Base-by-base conservation (phyloP, 2,113 vertebrate species). In the Rhinichthys klamathensis region DNA sequence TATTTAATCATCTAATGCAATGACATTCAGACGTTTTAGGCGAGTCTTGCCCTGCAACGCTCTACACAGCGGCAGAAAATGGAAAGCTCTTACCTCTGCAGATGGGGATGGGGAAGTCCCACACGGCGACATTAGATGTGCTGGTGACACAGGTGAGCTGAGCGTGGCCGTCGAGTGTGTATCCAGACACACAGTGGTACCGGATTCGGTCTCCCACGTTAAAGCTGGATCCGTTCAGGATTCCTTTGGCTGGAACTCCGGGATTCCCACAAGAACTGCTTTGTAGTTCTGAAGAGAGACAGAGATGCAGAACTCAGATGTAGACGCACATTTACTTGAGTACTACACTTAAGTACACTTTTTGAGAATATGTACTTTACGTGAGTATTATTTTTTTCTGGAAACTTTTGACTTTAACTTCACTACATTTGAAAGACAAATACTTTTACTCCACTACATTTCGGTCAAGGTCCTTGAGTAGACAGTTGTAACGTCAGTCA, bases 41-140 rank as follows among this genome's bases (percentile, higher is more conserved):
- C 3, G 12, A 41, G 30, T 30, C 30, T 30, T n/a, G 60, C 32
- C 15, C 58, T 27, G 3, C 8, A 15, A 18, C 35, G 38, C 35
- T 44, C 35, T 12, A 41, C 76, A n/a, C 16, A 58, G 32, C n/a
- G n/a, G n/a, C 11, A 69, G 32, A 78, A 27, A 70, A 56, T 21
- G 35, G 79, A 58, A 27, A 58, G 23, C 63, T 79, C 92, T 90
- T 92, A 99, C 98, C 98, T 98, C 97, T 94, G 92, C 98, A 99
- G 89, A 98, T 96, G 30, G 98, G 98, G 85, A 97, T 95, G 0
- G 98, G 98, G 85, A 99, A 99, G 93, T 99, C 98, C 98, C 98
- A 99, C 0, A 96, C 95, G 0, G 98, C 97, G 13, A 97, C 96
- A 0, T 95, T 95, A 30, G 96, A 97, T 0, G 97, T 93, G 90